Evolutionary conservation across 2,113 vertebrate genomes (phyloP), one percentile per base, ranked within the genome.

Genomic region (Odobenus rosmarus): DNA sequence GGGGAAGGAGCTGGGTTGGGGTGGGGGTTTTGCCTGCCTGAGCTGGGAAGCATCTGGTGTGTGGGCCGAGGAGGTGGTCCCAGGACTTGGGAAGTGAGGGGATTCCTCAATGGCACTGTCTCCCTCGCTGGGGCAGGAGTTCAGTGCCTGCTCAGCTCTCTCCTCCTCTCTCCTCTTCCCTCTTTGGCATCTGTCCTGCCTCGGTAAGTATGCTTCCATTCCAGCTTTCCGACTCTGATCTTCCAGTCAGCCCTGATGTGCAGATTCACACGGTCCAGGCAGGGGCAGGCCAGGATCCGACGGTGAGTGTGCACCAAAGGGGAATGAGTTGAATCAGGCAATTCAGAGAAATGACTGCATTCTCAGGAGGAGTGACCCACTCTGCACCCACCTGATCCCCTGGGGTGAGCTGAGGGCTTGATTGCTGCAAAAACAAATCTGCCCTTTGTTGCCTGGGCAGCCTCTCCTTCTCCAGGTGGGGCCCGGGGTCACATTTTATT

Each of bases 121-220:
- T 51, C 23, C 16, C 59, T 39, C 0, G 26, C 3, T 11, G 55
- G 2, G 33, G 6, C 7, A 8, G 16, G 36, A 7, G 23, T 1
- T 46, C 3, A 0, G 23, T 12, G 31, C 24, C 31, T 88, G 7
- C 28, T 31, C 33, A 21, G n/a, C 5, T 16, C 46, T 46, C 4
- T 10, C 49, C n/a, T 67, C 24, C 59, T 51, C 21, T 26, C 57
- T 49, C 13, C 33, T 26, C 39, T 23, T 6, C 69, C 42, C n/a
- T 39, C 26, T 62, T 10, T 5, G 36, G 42, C 53, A 3, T 10
- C 3, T 1, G 39, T 67, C 59, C 59, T 18, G 23, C 28, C 31
- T n/a, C 3, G 13, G 8, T 16, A 24, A 2, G n/a, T 3, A 28
- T 6, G 10, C 14, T 85, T 7, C 4, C 14, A 55, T 36, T 31